Percentiles rank a stretch among this genome's conserved stretches.
These are phyloP conservation scores for Eriosoma lanigerum DNA, from an alignment of 1,140 invertebrate genomes.

Conservation along the genomic window DNA sequence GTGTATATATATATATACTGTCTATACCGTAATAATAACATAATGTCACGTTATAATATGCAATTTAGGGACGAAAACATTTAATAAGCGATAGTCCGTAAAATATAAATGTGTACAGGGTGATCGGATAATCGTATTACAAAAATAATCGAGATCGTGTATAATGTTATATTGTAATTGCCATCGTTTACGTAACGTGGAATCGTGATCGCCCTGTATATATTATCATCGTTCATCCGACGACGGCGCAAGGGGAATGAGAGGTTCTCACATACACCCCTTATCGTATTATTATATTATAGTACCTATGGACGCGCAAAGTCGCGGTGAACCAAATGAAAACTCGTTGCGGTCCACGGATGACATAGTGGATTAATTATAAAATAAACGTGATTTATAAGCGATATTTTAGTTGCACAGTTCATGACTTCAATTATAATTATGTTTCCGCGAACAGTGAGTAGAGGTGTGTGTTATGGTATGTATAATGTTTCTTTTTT, in stretches of 20 bases:
- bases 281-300: background rate
- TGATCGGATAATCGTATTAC: too few relatives aligned
- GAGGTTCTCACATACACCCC: background rate
- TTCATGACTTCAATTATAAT: conserved; percentile 21
- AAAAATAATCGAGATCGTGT: too few relatives aligned
- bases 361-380: conserved; percentile 47
- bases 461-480: too few relatives aligned
- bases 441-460: background rate
- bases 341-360: conserved; percentile 39
- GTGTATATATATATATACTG: too few relatives aligned
- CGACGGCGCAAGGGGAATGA: background rate
- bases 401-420: background rate
- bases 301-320: too few relatives aligned
- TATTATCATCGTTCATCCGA: too few relatives aligned
- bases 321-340: background rate
- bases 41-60: background rate
- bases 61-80: conserved; percentile 14
- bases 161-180: too few relatives aligned
- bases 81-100: background rate
- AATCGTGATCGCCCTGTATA: too few relatives aligned
- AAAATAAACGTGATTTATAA: conserved; percentile 43
- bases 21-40: background rate
- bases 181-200: too few relatives aligned
- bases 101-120: too few relatives aligned
- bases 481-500: background rate